These are phyloP conservation scores for Hydrophis major DNA, from an alignment of 2,797 vertebrate species.

Conservation along the genomic window DNA sequence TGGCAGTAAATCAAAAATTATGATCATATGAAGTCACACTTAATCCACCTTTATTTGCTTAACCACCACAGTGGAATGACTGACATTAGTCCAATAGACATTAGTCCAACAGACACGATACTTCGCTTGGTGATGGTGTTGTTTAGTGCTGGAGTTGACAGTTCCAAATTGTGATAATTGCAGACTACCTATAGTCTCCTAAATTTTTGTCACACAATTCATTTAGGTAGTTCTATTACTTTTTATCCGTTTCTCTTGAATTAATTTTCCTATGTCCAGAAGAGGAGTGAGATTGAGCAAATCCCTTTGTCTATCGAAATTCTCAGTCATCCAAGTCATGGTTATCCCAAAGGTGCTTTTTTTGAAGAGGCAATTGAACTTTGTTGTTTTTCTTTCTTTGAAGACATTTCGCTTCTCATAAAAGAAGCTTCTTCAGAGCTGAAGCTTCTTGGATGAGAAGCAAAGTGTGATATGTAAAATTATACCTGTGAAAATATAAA, in stretches of 20 bases:
- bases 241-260: not conserved
- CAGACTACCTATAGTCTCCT: not conserved
- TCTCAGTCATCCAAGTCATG: too few species aligned
- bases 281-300: not conserved
- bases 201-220: not conserved
- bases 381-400: too few species aligned
- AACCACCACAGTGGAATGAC: not conserved
- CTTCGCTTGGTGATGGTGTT: not conserved
- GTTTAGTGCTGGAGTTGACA: not conserved
- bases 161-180: not conserved
- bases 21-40: not conserved
- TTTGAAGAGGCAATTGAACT: too few species aligned
- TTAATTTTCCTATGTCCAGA: not conserved
- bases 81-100: not conserved
- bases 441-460: too few species aligned
- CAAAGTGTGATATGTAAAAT: too few species aligned
- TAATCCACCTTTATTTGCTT: not conserved
- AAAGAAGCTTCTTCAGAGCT: too few species aligned
- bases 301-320: not conserved
- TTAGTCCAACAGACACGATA: not conserved
- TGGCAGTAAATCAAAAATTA: not conserved
- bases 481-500: too few species aligned
- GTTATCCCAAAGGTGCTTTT: too few species aligned
- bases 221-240: not conserved
- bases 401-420: too few species aligned